phyloP scores from a whole-genome alignment of 2,888 invertebrate genomes.

The Shargacucullia verbasci region DNA sequence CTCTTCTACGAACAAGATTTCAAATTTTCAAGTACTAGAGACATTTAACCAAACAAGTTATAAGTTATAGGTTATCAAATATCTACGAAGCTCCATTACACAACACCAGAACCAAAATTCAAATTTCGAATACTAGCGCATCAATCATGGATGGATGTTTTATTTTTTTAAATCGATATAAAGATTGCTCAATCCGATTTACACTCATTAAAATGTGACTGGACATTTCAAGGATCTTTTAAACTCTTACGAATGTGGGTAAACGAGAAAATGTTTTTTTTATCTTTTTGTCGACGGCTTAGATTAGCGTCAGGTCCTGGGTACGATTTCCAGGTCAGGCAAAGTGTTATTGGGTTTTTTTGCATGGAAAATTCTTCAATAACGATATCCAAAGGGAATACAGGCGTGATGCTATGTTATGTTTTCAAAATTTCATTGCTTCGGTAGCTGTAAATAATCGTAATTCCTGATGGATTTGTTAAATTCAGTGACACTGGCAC shows the following conservation, averaged over 20 bases:
- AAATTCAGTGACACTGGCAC: conserved; percentile 6
- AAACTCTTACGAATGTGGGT: too few relatives aligned
- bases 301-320: too few relatives aligned
- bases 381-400: too few relatives aligned
- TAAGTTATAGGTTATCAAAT: conserved; percentile 2
- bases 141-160: conserved; percentile 21
- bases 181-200: conserved; percentile 8
- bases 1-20: conserved; percentile 28
- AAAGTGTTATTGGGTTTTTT: too few relatives aligned
- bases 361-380: too few relatives aligned
- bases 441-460: not conserved
- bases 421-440: too few relatives aligned
- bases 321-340: too few relatives aligned
- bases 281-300: too few relatives aligned
- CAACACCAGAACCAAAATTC: conserved; percentile 35
- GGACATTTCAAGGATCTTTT: conserved; percentile 37
- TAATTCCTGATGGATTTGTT: conserved; percentile 15
- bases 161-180: conserved; percentile 10
- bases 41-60: conserved; percentile 28
- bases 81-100: conserved; percentile 14
- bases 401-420: too few relatives aligned
- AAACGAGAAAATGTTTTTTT: too few relatives aligned
- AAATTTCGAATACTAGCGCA: conserved; percentile 28
- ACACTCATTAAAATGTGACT: conserved; percentile 32
- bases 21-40: conserved; percentile 33